Conservation (phyloP, 30 jellyfish, hydroid and myxozoan genomes). For the Morbakka virulenta region DNA sequence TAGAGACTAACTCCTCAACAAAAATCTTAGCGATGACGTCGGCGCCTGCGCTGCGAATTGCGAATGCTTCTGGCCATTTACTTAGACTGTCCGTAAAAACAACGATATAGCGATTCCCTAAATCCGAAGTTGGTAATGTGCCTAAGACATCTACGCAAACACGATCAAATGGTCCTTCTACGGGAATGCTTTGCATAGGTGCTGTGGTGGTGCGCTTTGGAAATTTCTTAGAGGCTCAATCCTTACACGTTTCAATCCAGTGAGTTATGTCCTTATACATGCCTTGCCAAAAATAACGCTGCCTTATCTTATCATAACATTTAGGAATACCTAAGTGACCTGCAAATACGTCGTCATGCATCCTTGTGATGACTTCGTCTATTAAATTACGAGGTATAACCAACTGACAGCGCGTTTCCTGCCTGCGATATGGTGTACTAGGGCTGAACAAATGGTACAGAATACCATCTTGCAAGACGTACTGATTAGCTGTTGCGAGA, state of each 20-base stretch:
- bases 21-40: slow-evolving; percentile 41
- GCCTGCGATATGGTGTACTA: no score
- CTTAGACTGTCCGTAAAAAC: slow-evolving; percentile 56
- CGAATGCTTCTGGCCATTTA: slow-evolving; percentile 68
- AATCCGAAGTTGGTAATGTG: slow-evolving; percentile 48
- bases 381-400: no score
- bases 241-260: slow-evolving; percentile 54
- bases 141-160: slow-evolving; percentile 50
- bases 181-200: slow-evolving; percentile 58
- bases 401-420: no score
- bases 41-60: slow-evolving; percentile 15
- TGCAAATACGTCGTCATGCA: no score
- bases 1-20: slow-evolving; percentile 43
- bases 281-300: slow-evolving; percentile 60
- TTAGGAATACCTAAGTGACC: no score
- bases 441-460: slow-evolving; percentile 47
- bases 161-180: slow-evolving; percentile 56
- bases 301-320: slow-evolving; percentile 40
- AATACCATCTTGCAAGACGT: slow-evolving; percentile 21
- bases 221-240: slow-evolving; percentile 56
- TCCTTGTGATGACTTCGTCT: slow-evolving; percentile 17
- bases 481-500: no score
- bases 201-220: slow-evolving; percentile 43
- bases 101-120: slow-evolving; percentile 47
- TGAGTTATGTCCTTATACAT: slow-evolving; percentile 48